Evolutionary conservation across 2,113 vertebrate species (phyloP).

Genomic region (Galeopterus variegatus): DNA sequence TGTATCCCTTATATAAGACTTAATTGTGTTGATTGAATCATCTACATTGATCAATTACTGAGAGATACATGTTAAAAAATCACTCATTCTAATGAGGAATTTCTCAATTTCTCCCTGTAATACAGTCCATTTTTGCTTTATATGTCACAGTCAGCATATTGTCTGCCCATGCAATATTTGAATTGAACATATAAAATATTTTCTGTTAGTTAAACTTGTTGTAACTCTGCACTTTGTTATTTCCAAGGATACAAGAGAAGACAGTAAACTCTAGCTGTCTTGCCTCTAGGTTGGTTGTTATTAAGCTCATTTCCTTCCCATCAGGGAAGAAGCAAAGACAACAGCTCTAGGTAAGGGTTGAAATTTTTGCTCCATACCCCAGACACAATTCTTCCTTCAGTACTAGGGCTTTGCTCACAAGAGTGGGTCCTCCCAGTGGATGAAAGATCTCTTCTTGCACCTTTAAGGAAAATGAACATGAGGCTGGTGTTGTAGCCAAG

Average conservation of each 20-base stretch:
- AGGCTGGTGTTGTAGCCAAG: not conserved
- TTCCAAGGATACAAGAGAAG: not conserved
- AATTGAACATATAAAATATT: not conserved
- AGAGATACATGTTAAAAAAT: conserved; percentile 11
- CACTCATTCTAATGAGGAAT: not conserved
- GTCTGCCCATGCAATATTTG: not conserved
- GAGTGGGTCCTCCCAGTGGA: not conserved
- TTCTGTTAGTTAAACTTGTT: not conserved
- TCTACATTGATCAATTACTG: not conserved
- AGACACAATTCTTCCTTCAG: not conserved
- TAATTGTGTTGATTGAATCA: not conserved
- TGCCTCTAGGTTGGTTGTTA: no score
- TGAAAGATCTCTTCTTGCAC: not conserved
- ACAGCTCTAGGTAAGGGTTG: not conserved
- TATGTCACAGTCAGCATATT: not conserved
- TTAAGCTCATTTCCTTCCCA: not conserved
- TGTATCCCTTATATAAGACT: not conserved
- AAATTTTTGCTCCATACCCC: not conserved
- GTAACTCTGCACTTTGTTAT: not conserved
- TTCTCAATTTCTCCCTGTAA: not conserved
- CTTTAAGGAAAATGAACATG: not conserved
- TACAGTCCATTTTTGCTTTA: not conserved
- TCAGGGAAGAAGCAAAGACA: not conserved
- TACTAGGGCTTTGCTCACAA: not conserved
- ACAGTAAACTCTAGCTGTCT: not conserved